Evolutionary conservation across 2,113 vertebrate genomes (phyloP), one percentile per base, ranked within the genome.

Genomic region (Tonatia bakeri): DNA sequence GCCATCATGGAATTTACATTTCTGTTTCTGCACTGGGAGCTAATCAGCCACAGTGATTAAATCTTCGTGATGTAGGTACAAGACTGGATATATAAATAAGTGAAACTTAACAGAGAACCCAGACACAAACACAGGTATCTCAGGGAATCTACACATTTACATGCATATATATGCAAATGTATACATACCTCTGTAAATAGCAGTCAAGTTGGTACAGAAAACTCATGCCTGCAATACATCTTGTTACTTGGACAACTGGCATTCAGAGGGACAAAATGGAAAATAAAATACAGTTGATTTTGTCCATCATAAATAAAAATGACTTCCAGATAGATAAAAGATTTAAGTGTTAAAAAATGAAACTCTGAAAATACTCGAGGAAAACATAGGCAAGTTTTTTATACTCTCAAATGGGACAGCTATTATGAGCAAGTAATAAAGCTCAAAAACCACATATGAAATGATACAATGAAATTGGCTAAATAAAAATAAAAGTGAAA

Each of bases 401-500:
- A 79, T 67, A 54, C 19, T 73, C 17, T 82, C 15, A 7, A 4
- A 15, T 73, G 19, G 4, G 2, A 31, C 47, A 91, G 28, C 33
- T 72, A 67, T 87, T 52, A 50, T 40, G 87, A 87, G 13, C 3
- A 87, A 87, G 47, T 81, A 47, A 85, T 59, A 91, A 67, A 36
- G 4, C 13, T 69, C 56, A 91, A 12, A 85, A 77, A 85, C 59
- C 22, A 40, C 70, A 72, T 89, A 52, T 64, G 50, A 91, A 95
- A 92, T 36, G n/a, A 77, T 73, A 82, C 22, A 16, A 82, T 65
- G 19, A 94, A 64, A 77, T 50, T 26, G 33, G 45, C 17, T 43
- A 50, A 85, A 87, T 65, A 84, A 84, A 81, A 82, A 88, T 82
- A 80, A 81, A 85, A 67, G 81, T 85, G 38, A 91, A 89, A 94